Evolutionary conservation across 2,113 vertebrate species (phyloP).

Genomic region (Festucalex cinctus): DNA sequence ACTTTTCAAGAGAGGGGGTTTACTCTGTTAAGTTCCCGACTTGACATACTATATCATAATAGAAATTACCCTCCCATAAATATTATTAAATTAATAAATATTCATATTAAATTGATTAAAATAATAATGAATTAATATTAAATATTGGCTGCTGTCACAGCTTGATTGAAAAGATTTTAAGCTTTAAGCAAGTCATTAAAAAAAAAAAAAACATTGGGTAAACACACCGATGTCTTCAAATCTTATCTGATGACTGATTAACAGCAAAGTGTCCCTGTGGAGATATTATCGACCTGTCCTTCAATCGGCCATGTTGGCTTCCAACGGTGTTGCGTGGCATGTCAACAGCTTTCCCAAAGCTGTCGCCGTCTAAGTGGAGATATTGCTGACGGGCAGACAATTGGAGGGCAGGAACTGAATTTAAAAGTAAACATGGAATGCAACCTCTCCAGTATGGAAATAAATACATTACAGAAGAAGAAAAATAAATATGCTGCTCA

Average conservation of each 20-base stretch:
- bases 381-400: slow-evolving; percentile 42
- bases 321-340: neutral
- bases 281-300: slow-evolving; percentile 30
- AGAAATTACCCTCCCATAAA: slow-evolving; percentile 53
- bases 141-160: neutral
- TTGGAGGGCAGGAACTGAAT: slow-evolving; percentile 50
- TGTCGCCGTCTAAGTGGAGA: slow-evolving; percentile 54
- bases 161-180: neutral
- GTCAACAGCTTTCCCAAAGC: slow-evolving; percentile 40
- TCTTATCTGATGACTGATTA: slow-evolving; percentile 33
- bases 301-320: neutral
- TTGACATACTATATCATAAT: too few species aligned
- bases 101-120: too few species aligned
- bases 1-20: slow-evolving; percentile 31
- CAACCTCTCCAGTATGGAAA: slow-evolving; percentile 23
- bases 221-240: neutral
- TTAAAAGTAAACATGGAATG: slow-evolving; percentile 42
- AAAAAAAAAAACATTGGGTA: neutral
- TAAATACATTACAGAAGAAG: slow-evolving; percentile 29
- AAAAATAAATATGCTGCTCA: too few species aligned
- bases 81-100: too few species aligned
- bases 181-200: neutral
- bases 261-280: neutral
- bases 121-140: too few species aligned
- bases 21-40: slow-evolving; percentile 34